phyloP scores from a whole-genome alignment of 2,797 vertebrate genomes.

The Chelidonichthys spinosus region DNA sequence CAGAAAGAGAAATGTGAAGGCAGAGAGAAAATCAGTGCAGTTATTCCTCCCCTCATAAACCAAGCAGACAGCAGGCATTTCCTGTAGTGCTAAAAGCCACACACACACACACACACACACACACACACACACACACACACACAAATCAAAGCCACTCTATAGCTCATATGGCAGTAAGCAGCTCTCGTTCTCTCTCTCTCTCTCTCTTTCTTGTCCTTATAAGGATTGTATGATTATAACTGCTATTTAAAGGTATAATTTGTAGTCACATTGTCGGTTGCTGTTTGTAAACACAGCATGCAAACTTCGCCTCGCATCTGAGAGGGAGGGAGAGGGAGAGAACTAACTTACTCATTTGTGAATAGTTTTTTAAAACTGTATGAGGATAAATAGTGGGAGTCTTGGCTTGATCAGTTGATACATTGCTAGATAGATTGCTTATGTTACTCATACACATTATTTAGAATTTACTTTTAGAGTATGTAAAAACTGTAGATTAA shows the following conservation, averaged over 20 bases:
- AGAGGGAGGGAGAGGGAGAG: neutral
- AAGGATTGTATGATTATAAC: conserved; percentile 51
- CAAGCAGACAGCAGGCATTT: conserved; percentile 77
- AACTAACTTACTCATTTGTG: neutral
- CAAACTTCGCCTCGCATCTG: neutral
- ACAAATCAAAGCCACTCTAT: conserved; percentile 41
- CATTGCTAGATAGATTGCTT: neutral
- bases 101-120: conserved; percentile 42
- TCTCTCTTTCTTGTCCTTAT: conserved; percentile 45
- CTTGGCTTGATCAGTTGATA: neutral
- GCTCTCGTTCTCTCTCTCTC: conserved; percentile 33
- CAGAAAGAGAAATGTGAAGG: conserved; percentile 44
- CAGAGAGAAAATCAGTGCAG: conserved; percentile 41
- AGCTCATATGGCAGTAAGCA: conserved; percentile 33
- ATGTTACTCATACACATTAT: neutral
- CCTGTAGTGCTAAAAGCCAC: conserved; percentile 71
- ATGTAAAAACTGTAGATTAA: neutral
- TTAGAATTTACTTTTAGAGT: neutral
- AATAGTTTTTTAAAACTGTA: neutral
- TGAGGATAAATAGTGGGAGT: neutral
- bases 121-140: conserved; percentile 36
- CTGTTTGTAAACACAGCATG: neutral
- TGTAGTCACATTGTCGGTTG: neutral
- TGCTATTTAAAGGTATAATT: neutral
- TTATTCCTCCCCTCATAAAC: conserved; percentile 69